A percentile compares a stretch with the other conserved stretches of the same genome.
Evolutionary conservation across 37 sponge, comb jelly and placozoan species (phyloP).

Genomic region (Ephydatia muelleri): DNA sequence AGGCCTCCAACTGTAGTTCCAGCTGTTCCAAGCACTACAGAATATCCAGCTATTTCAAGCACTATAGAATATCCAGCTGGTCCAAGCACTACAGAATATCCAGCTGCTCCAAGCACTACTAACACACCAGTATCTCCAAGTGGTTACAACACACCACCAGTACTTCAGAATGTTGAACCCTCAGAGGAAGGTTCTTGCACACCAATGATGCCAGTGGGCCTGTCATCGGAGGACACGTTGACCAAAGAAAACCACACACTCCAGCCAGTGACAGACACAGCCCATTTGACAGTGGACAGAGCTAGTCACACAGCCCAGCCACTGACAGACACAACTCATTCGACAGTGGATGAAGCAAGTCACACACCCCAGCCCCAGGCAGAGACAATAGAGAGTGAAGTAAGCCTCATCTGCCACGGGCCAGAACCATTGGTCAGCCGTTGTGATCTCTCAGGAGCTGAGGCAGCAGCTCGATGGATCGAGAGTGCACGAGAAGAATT

Average conservation of each 20-base stretch:
- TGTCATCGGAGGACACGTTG: too few species aligned
- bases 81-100: too few species aligned
- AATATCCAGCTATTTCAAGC: not conserved
- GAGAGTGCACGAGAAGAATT: conserved; percentile 49
- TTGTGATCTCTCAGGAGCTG: conserved; percentile 13
- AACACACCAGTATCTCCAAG: not conserved
- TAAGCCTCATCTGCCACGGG: not conserved
- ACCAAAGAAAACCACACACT: too few species aligned
- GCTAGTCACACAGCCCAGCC: not conserved
- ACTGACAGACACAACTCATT: too few species aligned
- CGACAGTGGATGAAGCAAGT: not conserved
- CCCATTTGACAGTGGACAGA: not conserved
- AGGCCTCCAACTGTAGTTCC: not conserved
- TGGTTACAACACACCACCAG: too few species aligned
- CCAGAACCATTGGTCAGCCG: not conserved
- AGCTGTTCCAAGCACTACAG: not conserved
- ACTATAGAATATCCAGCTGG: too few species aligned
- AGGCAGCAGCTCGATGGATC: conserved; percentile 47
- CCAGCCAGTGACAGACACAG: not conserved
- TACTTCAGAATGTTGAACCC: too few species aligned
- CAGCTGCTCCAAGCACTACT: too few species aligned
- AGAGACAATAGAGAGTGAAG: not conserved
- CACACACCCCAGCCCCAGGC: not conserved
- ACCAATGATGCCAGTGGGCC: too few species aligned
- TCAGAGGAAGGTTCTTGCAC: too few species aligned